A percentile compares a stretch with the other conserved stretches of the same genome.
phyloP scores from a whole-genome alignment of 1,140 invertebrate genomes.

The Conus betulinus region DNA sequence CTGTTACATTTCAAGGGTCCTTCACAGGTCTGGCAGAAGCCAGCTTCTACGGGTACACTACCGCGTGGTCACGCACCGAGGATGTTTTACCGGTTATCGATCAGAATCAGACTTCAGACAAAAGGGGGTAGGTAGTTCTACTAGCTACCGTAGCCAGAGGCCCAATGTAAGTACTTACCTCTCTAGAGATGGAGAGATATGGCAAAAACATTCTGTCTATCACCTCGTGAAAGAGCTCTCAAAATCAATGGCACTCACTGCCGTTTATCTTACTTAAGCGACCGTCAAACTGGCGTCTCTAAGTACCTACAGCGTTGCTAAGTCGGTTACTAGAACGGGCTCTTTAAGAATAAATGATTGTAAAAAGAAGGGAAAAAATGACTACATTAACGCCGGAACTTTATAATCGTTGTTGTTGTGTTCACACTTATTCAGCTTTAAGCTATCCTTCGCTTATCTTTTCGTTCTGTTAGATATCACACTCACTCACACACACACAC shows the following conservation, averaged over 20 bases:
- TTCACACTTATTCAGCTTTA: too few species aligned
- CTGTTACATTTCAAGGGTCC: neutral
- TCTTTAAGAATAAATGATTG: too few species aligned
- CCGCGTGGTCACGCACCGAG: neutral
- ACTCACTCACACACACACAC: too few species aligned
- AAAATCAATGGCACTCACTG: neutral
- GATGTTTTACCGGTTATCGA: constrained; percentile 3
- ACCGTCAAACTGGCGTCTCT: too few species aligned
- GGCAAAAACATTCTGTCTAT: neutral
- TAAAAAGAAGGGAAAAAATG: too few species aligned
- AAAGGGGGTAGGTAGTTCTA: neutral
- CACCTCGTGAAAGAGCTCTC: neutral
- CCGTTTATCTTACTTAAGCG: neutral
- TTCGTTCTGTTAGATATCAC: too few species aligned
- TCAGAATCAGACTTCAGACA: neutral
- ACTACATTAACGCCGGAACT: too few species aligned
- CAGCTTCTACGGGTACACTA: neutral
- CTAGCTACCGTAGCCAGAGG: neutral
- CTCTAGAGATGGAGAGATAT: neutral
- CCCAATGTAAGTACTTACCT: neutral
- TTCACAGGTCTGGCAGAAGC: neutral
- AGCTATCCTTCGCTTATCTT: too few species aligned
- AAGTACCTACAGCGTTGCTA: too few species aligned
- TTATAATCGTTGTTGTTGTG: too few species aligned
- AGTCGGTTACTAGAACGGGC: too few species aligned